Conservation (phyloP, 2,888 invertebrate species). For the Heliconius hortense region DNA sequence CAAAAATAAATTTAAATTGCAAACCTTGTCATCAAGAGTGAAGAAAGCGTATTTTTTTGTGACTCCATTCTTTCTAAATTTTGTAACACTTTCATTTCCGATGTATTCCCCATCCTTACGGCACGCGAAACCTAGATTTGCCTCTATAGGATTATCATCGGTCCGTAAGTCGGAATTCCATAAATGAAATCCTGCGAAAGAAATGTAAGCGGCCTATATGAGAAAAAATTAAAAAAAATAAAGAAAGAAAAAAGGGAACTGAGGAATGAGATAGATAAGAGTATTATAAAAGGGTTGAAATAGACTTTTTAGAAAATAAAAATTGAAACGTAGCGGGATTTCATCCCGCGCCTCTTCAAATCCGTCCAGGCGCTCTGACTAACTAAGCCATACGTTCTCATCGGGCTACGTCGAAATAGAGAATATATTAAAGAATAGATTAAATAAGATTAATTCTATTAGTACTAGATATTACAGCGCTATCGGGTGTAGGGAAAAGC, state of each 20-base stretch:
- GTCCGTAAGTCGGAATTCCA: constrained; percentile 92
- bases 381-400: too few relatives aligned
- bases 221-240: too few relatives aligned
- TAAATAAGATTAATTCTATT: too few relatives aligned
- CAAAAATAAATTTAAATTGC: not conserved
- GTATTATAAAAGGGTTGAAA: too few relatives aligned
- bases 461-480: too few relatives aligned
- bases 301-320: too few relatives aligned
- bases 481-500: too few relatives aligned
- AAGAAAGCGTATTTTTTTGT: constrained; percentile 88
- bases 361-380: too few relatives aligned
- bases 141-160: constrained; percentile 94
- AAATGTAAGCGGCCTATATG: not conserved
- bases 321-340: too few relatives aligned
- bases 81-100: constrained; percentile 88
- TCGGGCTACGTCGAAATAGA: too few relatives aligned
- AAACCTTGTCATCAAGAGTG: constrained; percentile 83
- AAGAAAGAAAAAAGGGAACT: not conserved
- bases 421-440: too few relatives aligned
- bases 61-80: constrained; percentile 84
- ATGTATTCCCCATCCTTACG: constrained; percentile 89
- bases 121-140: constrained; percentile 90
- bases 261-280: not conserved
- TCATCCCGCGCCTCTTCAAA: too few relatives aligned
- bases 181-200: constrained; percentile 87